Evolutionary conservation across 2,113 vertebrate species (phyloP), one percentile per base, ranked within the genome.

Genomic region (Thunnus thynnus): DNA sequence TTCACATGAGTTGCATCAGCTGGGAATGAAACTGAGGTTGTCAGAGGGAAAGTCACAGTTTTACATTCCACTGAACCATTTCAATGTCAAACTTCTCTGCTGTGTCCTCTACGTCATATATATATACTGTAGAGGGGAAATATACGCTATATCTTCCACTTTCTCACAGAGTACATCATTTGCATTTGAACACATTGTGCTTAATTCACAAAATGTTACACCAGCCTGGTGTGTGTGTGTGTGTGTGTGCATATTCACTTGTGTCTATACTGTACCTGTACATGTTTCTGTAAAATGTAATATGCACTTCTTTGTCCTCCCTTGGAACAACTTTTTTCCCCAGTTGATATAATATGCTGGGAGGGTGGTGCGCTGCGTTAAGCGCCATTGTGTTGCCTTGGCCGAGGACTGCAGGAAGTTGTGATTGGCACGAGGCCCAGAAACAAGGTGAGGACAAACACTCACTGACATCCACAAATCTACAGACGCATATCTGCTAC

Each of bases 281-380:
- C 51, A 44, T 68, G 68, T 68, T 78, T 48, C 61, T 65, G 46
- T 30, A 71, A 58, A 25, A 76, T 73, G 12, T 13, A 58, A 30
- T 41, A 12, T 13, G 4, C 18, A 50, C 17, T 71, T 62, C 85
- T 83, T 82, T 89, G 83, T 88, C 84, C 84, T 82, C 47, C 91
- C 90, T 94, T 95, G 84, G 80, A 95, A 94, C 93, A 95, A 96
- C 93, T 95, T 95, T 94, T 66, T 96, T 94, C 93, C 95, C 93
- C 93, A 94, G 95, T 94, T 93, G 94, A 95, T 94, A 96, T 94
- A 93, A 93, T 90, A 93, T 82, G 88, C 94, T 94, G 94, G 96
- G 94, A 89, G 95, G 94, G 95, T 63, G 94, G 95, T 94, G 95
- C 92, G 93, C 93, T 95, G 94, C 94, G 93, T 95, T 96, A 95